These are phyloP conservation scores for Platalea minor DNA, from an alignment of 2,797 vertebrate genomes.

Conservation along the genomic window DNA sequence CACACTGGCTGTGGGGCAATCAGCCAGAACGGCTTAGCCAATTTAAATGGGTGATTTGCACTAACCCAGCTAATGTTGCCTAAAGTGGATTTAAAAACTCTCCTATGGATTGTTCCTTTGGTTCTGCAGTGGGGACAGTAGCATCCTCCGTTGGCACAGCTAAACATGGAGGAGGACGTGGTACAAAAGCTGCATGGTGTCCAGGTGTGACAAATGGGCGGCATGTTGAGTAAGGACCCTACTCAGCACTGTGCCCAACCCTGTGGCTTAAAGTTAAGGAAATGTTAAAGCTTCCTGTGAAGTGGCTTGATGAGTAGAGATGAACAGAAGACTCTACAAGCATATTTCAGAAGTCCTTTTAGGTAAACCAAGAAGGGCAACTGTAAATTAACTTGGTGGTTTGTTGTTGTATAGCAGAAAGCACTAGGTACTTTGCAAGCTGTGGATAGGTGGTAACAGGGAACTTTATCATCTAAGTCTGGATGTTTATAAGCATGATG, in stretches of 20 bases:
- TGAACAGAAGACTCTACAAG: not conserved
- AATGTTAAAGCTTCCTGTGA: not conserved
- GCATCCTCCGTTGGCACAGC: not conserved
- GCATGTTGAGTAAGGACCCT: not conserved
- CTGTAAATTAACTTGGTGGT: not conserved
- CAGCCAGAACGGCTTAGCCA: conserved; percentile 24
- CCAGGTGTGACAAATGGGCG: not conserved
- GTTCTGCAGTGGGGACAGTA: not conserved
- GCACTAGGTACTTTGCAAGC: not conserved
- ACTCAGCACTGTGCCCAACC: not conserved
- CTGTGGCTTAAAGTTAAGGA: not conserved
- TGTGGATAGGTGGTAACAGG: not conserved
- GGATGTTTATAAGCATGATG: not conserved
- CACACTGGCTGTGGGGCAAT: not conserved
- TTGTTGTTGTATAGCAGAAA: not conserved
- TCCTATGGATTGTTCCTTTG: not conserved
- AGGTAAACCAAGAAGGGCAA: not conserved
- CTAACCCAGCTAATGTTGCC: conserved; percentile 24
- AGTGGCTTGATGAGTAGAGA: not conserved
- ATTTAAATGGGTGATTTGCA: conserved; percentile 7
- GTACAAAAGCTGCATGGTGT: not conserved
- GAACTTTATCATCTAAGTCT: not conserved
- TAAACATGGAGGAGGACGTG: not conserved
- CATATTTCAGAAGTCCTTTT: not conserved
- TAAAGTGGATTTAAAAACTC: not conserved